Percentiles rank a stretch among this genome's conserved stretches.
Evolutionary conservation across 2,888 invertebrate genomes (phyloP).

Genomic region (Gastracanthus pulcherrimus): DNA sequence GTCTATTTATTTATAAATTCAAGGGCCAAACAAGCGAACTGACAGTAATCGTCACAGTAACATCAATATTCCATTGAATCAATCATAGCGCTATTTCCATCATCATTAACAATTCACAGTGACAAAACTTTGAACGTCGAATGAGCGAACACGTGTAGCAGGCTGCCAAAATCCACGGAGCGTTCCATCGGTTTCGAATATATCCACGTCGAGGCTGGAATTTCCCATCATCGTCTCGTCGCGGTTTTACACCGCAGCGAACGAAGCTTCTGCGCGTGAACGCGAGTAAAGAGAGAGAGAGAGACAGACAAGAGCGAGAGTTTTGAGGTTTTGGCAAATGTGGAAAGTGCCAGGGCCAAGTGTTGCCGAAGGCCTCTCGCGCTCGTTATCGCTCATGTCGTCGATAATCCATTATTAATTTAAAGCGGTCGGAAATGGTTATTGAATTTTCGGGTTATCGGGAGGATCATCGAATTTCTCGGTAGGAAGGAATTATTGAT

Average conservation of each 20-base stretch:
- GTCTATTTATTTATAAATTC: no score
- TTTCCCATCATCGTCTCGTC: background rate
- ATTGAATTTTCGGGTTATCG: conserved; percentile 21
- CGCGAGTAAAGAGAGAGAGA: no score
- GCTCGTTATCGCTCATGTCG: no score
- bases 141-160: no score
- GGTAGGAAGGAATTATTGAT: no score
- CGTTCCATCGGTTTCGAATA: background rate
- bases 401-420: conserved; percentile 34
- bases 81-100: background rate
- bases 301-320: background rate
- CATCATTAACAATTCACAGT: background rate
- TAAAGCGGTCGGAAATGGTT: background rate
- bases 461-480: conserved; percentile 19
- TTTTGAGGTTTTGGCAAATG: background rate
- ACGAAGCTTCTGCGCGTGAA: background rate
- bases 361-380: background rate
- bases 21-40: no score
- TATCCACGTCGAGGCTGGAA: background rate
- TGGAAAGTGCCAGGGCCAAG: background rate
- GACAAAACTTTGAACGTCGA: background rate
- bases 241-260: background rate
- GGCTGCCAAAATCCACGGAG: background rate
- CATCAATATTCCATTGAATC: background rate
- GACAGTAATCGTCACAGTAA: no score